Conservation (phyloP, 1,140 invertebrate species). For the Callitettix versicolor region DNA sequence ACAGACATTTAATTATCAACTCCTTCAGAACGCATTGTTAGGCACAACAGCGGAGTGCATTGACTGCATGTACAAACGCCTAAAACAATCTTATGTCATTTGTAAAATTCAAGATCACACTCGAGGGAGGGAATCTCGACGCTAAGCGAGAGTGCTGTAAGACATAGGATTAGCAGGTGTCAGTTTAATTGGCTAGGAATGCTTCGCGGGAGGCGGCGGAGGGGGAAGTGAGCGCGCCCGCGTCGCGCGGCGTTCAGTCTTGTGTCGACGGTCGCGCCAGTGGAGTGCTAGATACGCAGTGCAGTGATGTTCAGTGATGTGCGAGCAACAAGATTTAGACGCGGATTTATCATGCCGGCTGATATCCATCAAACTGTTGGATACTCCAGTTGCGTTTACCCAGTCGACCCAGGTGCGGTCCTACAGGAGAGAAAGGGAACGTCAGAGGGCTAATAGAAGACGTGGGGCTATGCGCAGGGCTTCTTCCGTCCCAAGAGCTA, state of each 20-base stretch:
- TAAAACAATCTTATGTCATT: too few relatives aligned
- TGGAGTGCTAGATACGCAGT: neutral
- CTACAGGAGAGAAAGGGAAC: conserved; percentile 13
- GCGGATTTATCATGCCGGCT: conserved; percentile 10
- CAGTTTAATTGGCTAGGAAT: too few relatives aligned
- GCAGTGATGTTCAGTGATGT: neutral
- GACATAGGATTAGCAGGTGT: too few relatives aligned
- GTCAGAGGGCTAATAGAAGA: conserved; percentile 16
- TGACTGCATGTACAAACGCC: too few relatives aligned
- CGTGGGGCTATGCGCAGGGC: conserved; percentile 23
- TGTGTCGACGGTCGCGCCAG: neutral
- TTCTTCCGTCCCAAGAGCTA: conserved; percentile 18
- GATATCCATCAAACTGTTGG: conserved; percentile 7
- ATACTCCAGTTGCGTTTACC: neutral
- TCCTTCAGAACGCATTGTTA: too few relatives aligned
- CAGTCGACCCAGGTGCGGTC: neutral
- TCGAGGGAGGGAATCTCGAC: too few relatives aligned
- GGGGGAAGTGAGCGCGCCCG: neutral
- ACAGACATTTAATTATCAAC: too few relatives aligned
- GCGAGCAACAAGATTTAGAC: conserved; percentile 2
- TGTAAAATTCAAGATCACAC: too few relatives aligned
- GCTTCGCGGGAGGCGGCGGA: conserved; percentile 1
- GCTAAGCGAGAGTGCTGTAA: too few relatives aligned
- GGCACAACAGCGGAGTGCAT: too few relatives aligned
- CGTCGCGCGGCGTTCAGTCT: neutral